Evolutionary conservation across 1,140 invertebrate species (phyloP), one percentile per base, ranked within the genome.

Genomic region (Bicyclus anynana): DNA sequence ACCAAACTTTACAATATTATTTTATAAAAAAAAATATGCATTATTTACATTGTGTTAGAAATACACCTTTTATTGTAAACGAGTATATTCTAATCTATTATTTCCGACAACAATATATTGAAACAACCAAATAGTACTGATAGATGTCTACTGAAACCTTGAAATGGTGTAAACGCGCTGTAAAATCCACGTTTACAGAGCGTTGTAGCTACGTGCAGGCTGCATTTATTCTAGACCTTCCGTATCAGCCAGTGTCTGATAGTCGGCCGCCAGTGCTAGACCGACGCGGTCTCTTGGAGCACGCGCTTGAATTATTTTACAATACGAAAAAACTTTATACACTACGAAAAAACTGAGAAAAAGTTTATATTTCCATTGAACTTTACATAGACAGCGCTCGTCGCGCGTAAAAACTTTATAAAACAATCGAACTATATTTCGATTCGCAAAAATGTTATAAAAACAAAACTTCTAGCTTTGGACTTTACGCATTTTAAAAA

Each of bases 181-280:
- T 52, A 26, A 37, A 16, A 49, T 37, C 54, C 38, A 55, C 50
- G 13, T 17, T 51, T 47, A 53, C 56, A 44, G 51, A 12, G 5
- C 26, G 21, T 17, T 58, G 63, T 33, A 33, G 9, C 29, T 54
- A 67, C 47, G 53, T 59, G 51, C 37, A 40, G 50, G 51, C 56
- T 63, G 57, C 64, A 77, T 62, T 70, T 75, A 76, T 74, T 58
- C 78, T 80, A 84, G 80, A 82, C 74, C 69, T 69, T 69, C 67
- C 62, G 53, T 81, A 76, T 77, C 76, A 80, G 68, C 67, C 72
- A 68, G 58, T 68, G 70, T 67, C 78, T 80, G 77, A 80, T 82
- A 83, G 69, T 54, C 64, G 53, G 47, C 63, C 59, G 48, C 59
- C 69, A 86, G 83, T 86, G 68, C 78, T 61, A 75, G 33, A 74